A percentile compares a stretch with the other conserved stretches of the same genome.
Evolutionary conservation across 2,113 vertebrate species (phyloP).

Genomic region (Phylloscopus trochiloides): DNA sequence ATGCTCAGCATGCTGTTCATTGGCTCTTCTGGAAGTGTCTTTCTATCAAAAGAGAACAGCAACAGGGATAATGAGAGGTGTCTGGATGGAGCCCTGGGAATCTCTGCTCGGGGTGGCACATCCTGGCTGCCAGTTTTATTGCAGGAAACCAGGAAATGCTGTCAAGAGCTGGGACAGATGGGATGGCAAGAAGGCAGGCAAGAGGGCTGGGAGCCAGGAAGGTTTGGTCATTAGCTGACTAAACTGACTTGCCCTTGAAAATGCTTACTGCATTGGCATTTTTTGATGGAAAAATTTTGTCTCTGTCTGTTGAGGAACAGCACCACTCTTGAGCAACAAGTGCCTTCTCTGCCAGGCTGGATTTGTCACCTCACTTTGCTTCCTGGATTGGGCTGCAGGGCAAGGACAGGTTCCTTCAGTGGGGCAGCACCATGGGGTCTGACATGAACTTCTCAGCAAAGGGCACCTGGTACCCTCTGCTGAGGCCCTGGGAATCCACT

Average conservation of each 20-base stretch:
- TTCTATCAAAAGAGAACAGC: background rate
- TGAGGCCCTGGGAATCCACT: background rate
- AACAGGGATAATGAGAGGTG: background rate
- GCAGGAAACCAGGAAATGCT: background rate
- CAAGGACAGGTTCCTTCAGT: background rate
- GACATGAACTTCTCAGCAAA: background rate
- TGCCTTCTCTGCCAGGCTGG: background rate
- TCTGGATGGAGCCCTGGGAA: background rate
- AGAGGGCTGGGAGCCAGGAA: background rate
- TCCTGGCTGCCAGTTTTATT: background rate
- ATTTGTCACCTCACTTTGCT: background rate
- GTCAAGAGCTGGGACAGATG: background rate
- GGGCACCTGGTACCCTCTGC: background rate
- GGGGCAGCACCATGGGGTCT: rapidly evolving
- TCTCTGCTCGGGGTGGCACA: background rate
- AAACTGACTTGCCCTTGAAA: background rate
- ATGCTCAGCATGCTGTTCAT: background rate
- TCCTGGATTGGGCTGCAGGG: background rate
- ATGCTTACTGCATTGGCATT: background rate
- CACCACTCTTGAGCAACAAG: background rate
- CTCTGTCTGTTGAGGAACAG: background rate
- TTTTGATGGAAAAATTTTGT: background rate
- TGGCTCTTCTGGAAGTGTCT: background rate
- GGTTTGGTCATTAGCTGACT: background rate
- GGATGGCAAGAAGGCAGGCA: background rate